These are phyloP conservation scores for Macrosteles quadrilineatus DNA, from an alignment of 1,140 invertebrate species.

Conservation along the genomic window DNA sequence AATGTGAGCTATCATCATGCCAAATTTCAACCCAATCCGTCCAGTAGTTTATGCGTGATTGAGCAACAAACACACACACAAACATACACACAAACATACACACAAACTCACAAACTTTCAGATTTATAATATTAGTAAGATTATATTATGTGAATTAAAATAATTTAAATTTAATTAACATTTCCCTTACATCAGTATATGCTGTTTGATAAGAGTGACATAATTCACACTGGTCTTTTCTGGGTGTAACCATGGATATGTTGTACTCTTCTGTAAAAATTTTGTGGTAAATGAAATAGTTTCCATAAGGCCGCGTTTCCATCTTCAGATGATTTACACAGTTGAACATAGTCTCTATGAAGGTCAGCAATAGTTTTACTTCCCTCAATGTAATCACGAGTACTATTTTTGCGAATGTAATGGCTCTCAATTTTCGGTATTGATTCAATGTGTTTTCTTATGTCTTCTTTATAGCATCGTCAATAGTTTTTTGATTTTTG, in stretches of 20 bases:
- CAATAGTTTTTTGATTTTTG: constrained; percentile 42
- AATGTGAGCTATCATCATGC: no score
- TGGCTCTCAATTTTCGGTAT: constrained; percentile 47
- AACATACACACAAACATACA: no score
- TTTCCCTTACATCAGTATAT: no score
- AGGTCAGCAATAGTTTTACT: constrained; percentile 46
- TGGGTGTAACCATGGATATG: constrained; percentile 38
- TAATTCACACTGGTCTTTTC: constrained; percentile 36
- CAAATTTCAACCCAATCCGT: no score
- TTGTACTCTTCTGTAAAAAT: constrained; percentile 48
- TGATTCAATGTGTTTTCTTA: constrained; percentile 46
- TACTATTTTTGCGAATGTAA: constrained; percentile 44
- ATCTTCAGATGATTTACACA: constrained; percentile 31
- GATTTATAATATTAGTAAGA: no score
- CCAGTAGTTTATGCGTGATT: no score
- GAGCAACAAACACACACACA: no score
- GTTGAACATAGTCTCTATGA: constrained; percentile 43
- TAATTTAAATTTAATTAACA: no score
- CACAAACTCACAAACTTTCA: no score
- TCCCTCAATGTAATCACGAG: constrained; percentile 46
- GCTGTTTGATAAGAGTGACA: no score
- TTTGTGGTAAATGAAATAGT: constrained; percentile 42
- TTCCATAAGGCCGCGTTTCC: no score
- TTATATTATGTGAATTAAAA: no score
- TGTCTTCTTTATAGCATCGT: constrained; percentile 41